These are phyloP conservation scores for Hippopotamyrus pictus DNA, from an alignment of 2,797 vertebrate species.

Conservation along the genomic window DNA sequence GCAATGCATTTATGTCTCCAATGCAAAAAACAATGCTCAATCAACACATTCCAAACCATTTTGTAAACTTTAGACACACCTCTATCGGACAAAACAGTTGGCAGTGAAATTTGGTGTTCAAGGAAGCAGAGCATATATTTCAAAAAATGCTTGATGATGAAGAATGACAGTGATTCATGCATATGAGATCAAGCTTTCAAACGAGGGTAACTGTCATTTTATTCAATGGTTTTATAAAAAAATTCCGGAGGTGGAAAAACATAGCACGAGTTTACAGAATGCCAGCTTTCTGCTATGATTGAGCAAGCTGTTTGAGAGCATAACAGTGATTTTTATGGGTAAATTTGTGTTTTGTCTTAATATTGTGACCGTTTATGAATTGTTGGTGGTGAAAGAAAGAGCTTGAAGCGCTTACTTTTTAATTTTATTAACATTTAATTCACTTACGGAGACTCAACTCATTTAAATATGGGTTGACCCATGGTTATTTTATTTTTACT, in stretches of 20 bases:
- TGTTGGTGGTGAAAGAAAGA: not conserved
- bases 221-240: not conserved
- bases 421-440: not conserved
- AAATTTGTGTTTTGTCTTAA: not conserved
- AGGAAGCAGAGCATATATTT: not conserved
- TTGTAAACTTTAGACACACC: not conserved
- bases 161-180: not conserved
- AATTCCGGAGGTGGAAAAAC: not conserved
- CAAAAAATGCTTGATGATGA: not conserved
- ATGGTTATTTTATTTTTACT: not conserved
- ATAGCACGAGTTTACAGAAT: not conserved
- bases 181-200: not conserved
- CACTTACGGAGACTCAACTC: not conserved
- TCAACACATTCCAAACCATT: not conserved
- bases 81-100: not conserved
- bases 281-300: not conserved
- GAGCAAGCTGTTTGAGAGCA: not conserved
- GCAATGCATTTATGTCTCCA: not conserved
- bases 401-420: not conserved
- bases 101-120: not conserved
- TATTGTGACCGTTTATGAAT: not conserved
- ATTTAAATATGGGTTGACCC: not conserved
- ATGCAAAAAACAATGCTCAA: not conserved
- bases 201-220: not conserved
- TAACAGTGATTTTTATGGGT: not conserved